Evolutionary conservation across 2,888 invertebrate genomes (phyloP).

Genomic region (Endotricha flammealis): DNA sequence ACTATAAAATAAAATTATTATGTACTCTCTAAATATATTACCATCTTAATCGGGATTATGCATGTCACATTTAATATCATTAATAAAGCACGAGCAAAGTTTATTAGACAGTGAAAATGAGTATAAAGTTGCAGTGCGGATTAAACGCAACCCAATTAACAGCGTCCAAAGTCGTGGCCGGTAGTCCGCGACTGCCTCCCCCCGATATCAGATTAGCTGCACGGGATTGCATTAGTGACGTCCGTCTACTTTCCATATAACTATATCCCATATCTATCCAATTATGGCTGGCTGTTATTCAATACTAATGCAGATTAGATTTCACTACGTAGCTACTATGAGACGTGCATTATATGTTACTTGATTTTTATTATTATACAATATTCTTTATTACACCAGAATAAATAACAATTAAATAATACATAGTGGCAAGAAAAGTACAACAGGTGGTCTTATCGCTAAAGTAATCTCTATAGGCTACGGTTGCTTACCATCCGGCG

Average conservation of each 20-base stretch:
- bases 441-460: no score
- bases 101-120: slow-evolving; percentile 56
- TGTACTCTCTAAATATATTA: no score
- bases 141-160: slow-evolving; percentile 73
- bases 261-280: slow-evolving; percentile 38
- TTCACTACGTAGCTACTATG: slow-evolving; percentile 35
- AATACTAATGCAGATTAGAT: slow-evolving; percentile 60
- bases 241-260: slow-evolving; percentile 37
- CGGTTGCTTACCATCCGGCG: no score
- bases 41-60: no score
- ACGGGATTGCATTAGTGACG: slow-evolving; percentile 66
- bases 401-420: no score
- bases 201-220: slow-evolving; percentile 72
- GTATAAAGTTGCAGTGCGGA: slow-evolving; percentile 67
- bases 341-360: no score
- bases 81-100: slow-evolving; percentile 21
- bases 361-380: no score
- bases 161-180: slow-evolving; percentile 25
- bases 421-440: no score
- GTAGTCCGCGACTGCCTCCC: slow-evolving; percentile 56
- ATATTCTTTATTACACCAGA: no score
- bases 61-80: no score
- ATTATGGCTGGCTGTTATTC: slow-evolving; percentile 49
- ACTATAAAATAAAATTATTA: no score
- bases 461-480: no score